Base-by-base conservation (phyloP, 2,888 invertebrate genomes). In the Eilema sororculum region DNA sequence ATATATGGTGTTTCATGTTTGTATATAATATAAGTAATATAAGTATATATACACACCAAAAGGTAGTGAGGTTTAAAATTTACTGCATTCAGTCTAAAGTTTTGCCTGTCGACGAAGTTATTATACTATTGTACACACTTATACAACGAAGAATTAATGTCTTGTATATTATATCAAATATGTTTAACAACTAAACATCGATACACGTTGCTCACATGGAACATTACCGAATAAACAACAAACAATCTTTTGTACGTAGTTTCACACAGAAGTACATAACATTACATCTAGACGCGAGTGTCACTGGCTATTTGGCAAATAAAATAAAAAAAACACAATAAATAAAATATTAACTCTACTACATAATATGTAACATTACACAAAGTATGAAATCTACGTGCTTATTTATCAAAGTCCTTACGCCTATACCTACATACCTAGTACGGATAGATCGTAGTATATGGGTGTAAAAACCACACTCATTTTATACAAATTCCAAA, bases 361-460 rank as follows among this genome's bases (percentile, higher is more conserved):
- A 72, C 57, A 60, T 37, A 81, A 81, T 81, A 84, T 84, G 84
- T 87, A 87, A 86, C 81, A 74, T 83, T 87, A 88, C 84, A 82
- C 72, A 81, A 84, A 73, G 85, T 90, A 89, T 82, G 85, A 90
- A 89, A 89, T 87, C 89, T 90, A 90, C 84, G 78, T 84, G 84
- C 80, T 87, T 79, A 79, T 71, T 68, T 87, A 89, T 83, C 75
- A 79, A 84, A 87, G 80, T 81, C 74, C 85, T 87, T 87, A 89
- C 74, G 77, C 80, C 69, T 81, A 81, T 67, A 76, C 41, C 57
- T 22, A 60, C 22, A 24, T 61, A n/a, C n/a, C n/a, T n/a, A 67
- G 65, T 73, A 70, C 71, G 74, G 59, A 60, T 84, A 83, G 76
- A 74, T 81, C 77, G 69, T 72, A 78, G 74, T 78, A 75, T 65